Evolutionary conservation across 2,113 vertebrate genomes (phyloP), one percentile per base, ranked within the genome.

Genomic region (Bucco capensis): DNA sequence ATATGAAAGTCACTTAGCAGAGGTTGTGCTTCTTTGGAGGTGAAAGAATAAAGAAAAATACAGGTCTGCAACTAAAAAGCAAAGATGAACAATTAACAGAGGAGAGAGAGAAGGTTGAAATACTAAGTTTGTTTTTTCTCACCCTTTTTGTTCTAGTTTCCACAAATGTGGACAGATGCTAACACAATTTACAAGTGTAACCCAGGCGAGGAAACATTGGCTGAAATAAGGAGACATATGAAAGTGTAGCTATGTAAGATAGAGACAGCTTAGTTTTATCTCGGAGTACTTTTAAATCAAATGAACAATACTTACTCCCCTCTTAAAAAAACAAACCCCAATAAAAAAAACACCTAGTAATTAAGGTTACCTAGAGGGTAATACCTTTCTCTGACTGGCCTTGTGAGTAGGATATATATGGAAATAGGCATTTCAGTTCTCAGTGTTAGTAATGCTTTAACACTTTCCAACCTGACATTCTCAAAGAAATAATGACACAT

Each of bases 251-350:
- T 88, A 0, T 53, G 22, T 30, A 46, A 70, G 4, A 21, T 70
- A 58, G 24, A 4, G 30, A 16, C 30, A 81, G 24, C 51, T 84
- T 28, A 74, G 27, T 40, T 81, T 81, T 78, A 18, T 56, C 17
- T 64, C 44, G 22, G 37, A 66, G 47, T 16, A 14, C 19, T 87
- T 71, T 10, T 0, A 84, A 57, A 54, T 65, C 9, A 84, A 66
- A 50, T 4, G 27, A 28, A 38, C 12, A 72, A 47, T 33, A 10
- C 6, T 54, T 72, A 11, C 4, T 35, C 12, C 23, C 11, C 7
- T 38, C 14, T 27, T 6, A 2, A 31, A n/a, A 58, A 44, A 75
- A 12, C 3, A 3, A 15, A 27, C 1, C 3, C 3, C n/a, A 46
- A 27, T 37, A 78, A 74, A 71, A 85, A 19, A 44, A 17, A n/a